Base-by-base conservation (phyloP, 2,797 vertebrate genomes). In the Orientallactaga sibirica region DNA sequence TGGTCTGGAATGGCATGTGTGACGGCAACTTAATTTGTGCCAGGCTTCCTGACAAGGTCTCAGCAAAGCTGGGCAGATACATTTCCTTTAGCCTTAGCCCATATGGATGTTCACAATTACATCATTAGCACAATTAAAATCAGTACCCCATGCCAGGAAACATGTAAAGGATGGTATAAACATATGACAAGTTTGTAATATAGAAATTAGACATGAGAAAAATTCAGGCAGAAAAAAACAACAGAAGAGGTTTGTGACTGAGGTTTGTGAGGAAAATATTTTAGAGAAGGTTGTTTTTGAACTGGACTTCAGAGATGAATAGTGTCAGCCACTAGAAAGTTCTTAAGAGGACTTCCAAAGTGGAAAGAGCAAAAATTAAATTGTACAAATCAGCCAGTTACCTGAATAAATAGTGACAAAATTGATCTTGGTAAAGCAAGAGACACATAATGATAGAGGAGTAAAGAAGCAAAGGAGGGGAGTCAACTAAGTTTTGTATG, bases 81-180 rank as follows among this genome's bases (percentile, higher is more conserved):
- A 29, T 29, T 55, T 41, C 20, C 55, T 27, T 85, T 68, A 66
- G 15, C 16, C 74, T 87, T 33, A 74, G n/a, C 3, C 1, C 78
- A 61, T 90, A 67, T 11, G 15, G 1, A 48, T 74, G 25, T 70
- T 75, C 84, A 37, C 18, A 85, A 29, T 66, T 87, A 2, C 33
- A 48, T 87, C 43, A 48, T 87, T 74, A 5, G 1, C 73, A 83
- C 89, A 80, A n/a, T 43, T 85, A 82, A 91, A 95, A 58, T 76
- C 0, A 33, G 24, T 75, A 22, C 22, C 7, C 86, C 7, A 78
- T 3, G 52, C 27, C 62, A 33, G 62, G 18, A 80, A 83, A 84
- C 11, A 74, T 77, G 70, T 79, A 58, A 37, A 81, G 52, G 18
- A 55, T 74, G 37, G 25, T 48, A 66, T 18, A 64, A 70, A 80